Evolutionary conservation across 2,797 vertebrate genomes (phyloP), one percentile per base, ranked within the genome.

Genomic region (Denticeps clupeoides): DNA sequence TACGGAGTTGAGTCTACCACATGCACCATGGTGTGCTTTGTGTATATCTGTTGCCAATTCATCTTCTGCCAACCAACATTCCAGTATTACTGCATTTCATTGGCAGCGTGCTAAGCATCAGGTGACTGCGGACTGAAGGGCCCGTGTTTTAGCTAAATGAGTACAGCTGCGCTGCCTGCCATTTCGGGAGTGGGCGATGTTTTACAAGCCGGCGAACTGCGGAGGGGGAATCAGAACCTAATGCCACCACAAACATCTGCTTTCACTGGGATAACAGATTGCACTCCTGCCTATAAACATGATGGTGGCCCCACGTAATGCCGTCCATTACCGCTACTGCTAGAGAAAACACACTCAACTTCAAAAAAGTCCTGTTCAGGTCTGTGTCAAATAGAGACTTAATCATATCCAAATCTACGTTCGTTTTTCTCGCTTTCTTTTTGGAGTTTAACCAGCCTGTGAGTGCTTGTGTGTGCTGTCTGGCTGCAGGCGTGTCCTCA

Each of bases 271-370:
- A 9, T 25, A 49, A 52, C 45, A 48, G 19, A 52, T 49, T 49
- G 37, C 10, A 40, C 38, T 28, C 41, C 10, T 2, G 13, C 37
- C 47, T 44, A 42, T 50, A 51, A 54, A 51, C 19, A 55, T 58
- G 51, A 50, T 49, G 47, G 50, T 31, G 35, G 57, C 42, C 31
- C 7, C 13, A n/a, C n/a, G n/a, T n/a, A 37, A 15, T 16, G 19
- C 33, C 16, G 2, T 33, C 53, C 23, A 43, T 32, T 35, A 60
- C 45, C 31, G 33, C 27, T 43, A 41, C 38, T 44, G 21, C 58
- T 53, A 58, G 47, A 23, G 57, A 49, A 61, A 58, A 45, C 37
- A 50, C 44, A 49, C 53, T 58, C 55, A 62, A 22, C 32, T 29
- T 32, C 43, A 45, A 44, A 41, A 47, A 58, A 47, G 11, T 51